These are phyloP conservation scores for Acrocephalus kingi DNA, from an alignment of 2,113 vertebrate genomes.

Conservation along the genomic window DNA sequence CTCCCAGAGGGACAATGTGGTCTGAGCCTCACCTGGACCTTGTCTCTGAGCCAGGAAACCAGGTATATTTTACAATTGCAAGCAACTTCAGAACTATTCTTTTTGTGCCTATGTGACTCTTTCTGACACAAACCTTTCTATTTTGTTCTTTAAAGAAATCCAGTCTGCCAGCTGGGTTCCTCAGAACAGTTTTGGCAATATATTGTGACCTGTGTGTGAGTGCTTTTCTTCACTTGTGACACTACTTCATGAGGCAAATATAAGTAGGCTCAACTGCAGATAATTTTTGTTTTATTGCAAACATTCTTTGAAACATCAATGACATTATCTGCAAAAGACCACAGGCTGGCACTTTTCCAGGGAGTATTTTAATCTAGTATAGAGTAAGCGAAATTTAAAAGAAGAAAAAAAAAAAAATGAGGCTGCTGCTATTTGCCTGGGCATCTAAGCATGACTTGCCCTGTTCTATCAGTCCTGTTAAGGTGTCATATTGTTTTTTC, in stretches of 20 bases:
- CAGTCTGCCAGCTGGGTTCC: neutral
- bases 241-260: neutral
- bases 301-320: neutral
- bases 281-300: neutral
- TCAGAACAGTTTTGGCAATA: neutral
- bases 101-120: neutral
- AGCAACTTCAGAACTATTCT: neutral
- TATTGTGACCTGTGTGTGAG: neutral
- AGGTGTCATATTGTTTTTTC: neutral
- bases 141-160: neutral
- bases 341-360: neutral
- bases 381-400: neutral
- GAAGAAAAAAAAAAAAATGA: neutral
- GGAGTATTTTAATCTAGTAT: neutral
- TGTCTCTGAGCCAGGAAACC: neutral
- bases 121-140: neutral
- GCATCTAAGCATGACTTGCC: neutral
- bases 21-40: neutral
- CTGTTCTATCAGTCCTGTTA: neutral
- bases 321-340: neutral
- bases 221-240: neutral
- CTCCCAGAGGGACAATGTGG: rapidly evolving
- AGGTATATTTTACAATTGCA: neutral
- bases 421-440: neutral
- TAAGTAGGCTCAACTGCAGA: neutral